These are phyloP conservation scores for Blastobasis adustella DNA, from an alignment of 2,888 invertebrate species.

Conservation along the genomic window DNA sequence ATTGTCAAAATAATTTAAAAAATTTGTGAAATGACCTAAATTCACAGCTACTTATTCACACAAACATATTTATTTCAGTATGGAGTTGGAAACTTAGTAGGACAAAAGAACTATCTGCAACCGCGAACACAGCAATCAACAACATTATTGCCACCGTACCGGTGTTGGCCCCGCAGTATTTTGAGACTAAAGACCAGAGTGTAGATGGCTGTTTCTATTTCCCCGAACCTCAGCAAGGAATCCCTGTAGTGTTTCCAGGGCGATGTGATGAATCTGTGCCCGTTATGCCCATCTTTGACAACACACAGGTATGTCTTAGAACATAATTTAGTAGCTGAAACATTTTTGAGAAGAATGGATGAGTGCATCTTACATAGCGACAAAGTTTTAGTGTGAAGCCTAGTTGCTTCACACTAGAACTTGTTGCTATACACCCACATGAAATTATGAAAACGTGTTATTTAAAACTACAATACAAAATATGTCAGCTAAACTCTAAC, in stretches of 20 bases:
- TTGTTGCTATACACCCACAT: no score
- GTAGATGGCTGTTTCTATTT: conserved; percentile 46
- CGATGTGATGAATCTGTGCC: neutral
- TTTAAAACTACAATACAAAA: no score
- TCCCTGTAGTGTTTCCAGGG: neutral
- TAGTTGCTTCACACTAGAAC: no score
- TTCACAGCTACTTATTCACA: neutral
- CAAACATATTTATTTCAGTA: conserved; percentile 27
- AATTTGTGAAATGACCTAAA: neutral
- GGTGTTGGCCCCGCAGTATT: conserved; percentile 40
- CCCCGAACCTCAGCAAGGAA: conserved; percentile 19
- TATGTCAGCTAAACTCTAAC: no score
- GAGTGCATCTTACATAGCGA: no score
- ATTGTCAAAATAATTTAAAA: conserved; percentile 20
- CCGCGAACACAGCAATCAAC: conserved; percentile 22
- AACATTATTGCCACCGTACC: conserved; percentile 22
- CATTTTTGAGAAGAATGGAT: no score
- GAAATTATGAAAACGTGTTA: no score
- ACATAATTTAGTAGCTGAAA: no score
- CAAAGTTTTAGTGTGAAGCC: no score
- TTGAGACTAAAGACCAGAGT: conserved; percentile 28
- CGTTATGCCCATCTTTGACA: neutral
- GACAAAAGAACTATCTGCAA: conserved; percentile 23
- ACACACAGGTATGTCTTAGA: conserved; percentile 23
- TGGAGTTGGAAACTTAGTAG: conserved; percentile 51